Evolutionary conservation across 2,113 vertebrate genomes (phyloP).

Genomic region (Laticauda colubrina): DNA sequence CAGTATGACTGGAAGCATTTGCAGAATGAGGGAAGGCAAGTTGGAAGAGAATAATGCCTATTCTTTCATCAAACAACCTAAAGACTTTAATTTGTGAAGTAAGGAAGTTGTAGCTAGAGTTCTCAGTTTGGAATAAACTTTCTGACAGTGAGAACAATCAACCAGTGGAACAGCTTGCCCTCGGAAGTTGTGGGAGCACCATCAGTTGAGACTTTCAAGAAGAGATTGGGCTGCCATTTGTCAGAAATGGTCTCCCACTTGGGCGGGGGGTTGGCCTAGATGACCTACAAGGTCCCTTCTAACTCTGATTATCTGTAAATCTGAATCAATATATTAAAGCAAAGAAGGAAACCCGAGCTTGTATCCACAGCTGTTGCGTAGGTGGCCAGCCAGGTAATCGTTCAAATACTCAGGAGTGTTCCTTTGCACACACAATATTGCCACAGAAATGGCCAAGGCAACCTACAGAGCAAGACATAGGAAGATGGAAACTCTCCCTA

Average conservation of each 20-base stretch:
- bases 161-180: too few relatives aligned
- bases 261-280: too few relatives aligned
- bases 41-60: accelerated
- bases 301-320: too few relatives aligned
- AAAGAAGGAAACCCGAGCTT: accelerated
- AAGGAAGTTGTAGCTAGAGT: conserved; percentile 31
- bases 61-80: conserved; percentile 20
- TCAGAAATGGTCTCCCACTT: too few relatives aligned
- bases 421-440: background rate
- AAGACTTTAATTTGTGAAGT: accelerated
- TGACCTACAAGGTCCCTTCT: too few relatives aligned
- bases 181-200: too few relatives aligned
- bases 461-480: background rate
- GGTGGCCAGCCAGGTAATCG: background rate
- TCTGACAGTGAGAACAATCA: too few relatives aligned
- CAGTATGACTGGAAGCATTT: conserved; percentile 26
- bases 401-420: background rate
- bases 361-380: background rate
- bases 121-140: conserved; percentile 13
- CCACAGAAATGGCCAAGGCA: background rate
- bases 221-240: too few relatives aligned
- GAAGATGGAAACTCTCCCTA: background rate
- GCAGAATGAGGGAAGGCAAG: too few relatives aligned
- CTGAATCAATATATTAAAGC: background rate
- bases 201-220: too few relatives aligned